Base-by-base conservation (phyloP, 2,888 invertebrate genomes). In the Hydraecia micacea region DNA sequence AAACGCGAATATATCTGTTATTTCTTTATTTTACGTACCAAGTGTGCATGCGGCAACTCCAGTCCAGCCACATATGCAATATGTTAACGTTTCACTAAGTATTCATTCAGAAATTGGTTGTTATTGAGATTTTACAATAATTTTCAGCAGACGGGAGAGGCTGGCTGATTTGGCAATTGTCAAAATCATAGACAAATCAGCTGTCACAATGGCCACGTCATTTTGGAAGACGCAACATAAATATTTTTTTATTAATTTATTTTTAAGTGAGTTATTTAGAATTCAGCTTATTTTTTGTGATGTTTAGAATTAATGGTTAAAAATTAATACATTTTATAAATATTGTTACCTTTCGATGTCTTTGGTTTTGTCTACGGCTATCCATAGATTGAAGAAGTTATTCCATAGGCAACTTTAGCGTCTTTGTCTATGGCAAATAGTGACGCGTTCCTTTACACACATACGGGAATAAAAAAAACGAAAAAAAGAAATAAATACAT, bases 81-180 rank as follows among this genome's bases (percentile, higher is more conserved):
- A 89, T 79, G 73, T 83, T 80, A 87, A 80, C 60, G 76, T 90
- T 80, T 42, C 77, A 88, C 86, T 89, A 87, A 65, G 86, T 90
- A 92, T 91, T 94, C 95, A 96, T 96, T 96, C 93, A 96, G 91
- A 91, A 95, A 90, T 86, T 84, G 28, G 80, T 77, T 87, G 89
- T 85, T 88, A 91, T 80, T 74, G 42, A 58, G 82, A 83, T 91
- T 92, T 92, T 88, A 86, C 84, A 82, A 80, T 82, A 89, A 88
- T 87, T 92, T 91, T 87, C 85, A 90, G 87, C 89, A 92, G 90
- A 93, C 91, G 90, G 91, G 89, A 91, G 87, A 93, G 90, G 91
- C 93, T 93, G 94, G 96, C 96, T 96, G 96, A 96, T 96, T 96
- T 96, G 97, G 96, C 96, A 96, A 95, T 94, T 94, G 96, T 95